Base-by-base conservation (phyloP, 2,113 vertebrate genomes). In the Elanus axillaris region DNA sequence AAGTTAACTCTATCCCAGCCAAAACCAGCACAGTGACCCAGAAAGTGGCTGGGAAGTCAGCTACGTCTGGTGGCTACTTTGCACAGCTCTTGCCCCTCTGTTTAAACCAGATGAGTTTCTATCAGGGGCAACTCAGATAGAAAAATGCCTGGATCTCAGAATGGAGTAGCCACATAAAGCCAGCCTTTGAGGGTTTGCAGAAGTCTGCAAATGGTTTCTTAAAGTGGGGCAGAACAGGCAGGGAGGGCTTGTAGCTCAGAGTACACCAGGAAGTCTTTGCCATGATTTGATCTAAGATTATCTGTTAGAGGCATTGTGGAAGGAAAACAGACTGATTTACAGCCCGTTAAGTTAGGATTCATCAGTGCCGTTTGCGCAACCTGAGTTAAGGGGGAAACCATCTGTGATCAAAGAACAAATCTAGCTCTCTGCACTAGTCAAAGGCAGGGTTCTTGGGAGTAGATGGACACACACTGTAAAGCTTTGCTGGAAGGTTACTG, bases 281-380 rank as follows among this genome's bases (percentile, higher is more conserved):
- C 47, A 53, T 94, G 16, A 62, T 81, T 88, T 91, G 55, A 74
- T 88, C 36, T 76, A 77, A 38, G 63, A 79, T 86, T 92, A 45
- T 94, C 86, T 92, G 42, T 78, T 32, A 64, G 86, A 94, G 59
- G 79, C 79, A 74, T 18, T 50, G 88, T 92, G 79, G 72, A 92
- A 94, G 83, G 38, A 84, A 84, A 96, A 36, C 42, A 88, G 72
- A 16, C 82, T 92, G 75, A 94, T 80, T 80, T 88, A 86, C 55
- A 86, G 73, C 62, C 78, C 94, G 63, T 73, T 92, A 76, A 77
- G 75, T 88, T 84, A 74, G 45, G 42, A 48, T 94, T 96, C 59
- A 59, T 83, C 83, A 71, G 64, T 16, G 3, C 78, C 77, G 86
- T 21, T 79, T 83, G 67, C 5, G 6, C 38, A 89, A 83, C 50